Conservation (phyloP, 2,888 invertebrate genomes). For the Lasioglossum pauxillum region DNA sequence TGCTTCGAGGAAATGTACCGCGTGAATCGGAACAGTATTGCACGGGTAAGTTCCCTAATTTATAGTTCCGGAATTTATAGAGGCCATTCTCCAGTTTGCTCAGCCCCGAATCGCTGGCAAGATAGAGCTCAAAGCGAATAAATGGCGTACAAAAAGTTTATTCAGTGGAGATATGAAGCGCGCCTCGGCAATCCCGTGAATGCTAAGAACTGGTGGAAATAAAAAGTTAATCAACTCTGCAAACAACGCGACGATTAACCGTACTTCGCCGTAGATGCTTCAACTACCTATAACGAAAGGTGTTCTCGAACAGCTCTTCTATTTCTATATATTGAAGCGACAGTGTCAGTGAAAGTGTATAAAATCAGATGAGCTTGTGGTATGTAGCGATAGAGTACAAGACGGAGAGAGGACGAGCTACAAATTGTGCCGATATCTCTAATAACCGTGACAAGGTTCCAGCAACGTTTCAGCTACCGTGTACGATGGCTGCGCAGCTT, state of each 20-base stretch:
- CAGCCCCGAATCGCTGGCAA: background rate
- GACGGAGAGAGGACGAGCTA: conserved; percentile 37
- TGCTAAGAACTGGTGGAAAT: background rate
- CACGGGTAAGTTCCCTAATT: background rate
- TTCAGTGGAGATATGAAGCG: background rate
- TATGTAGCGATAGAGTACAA: background rate
- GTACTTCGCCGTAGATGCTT: background rate
- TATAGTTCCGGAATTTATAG: background rate
- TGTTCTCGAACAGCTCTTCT: background rate
- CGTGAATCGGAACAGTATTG: background rate
- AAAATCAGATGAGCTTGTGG: background rate
- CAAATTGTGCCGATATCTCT: conserved; percentile 70
- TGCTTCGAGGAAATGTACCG: background rate
- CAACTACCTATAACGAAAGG: background rate
- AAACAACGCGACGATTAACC: background rate
- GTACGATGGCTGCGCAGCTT: conserved; percentile 49
- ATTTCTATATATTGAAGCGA: background rate
- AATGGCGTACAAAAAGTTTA: background rate
- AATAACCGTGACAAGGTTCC: conserved; percentile 63
- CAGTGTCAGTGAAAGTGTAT: background rate
- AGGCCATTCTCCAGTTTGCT: background rate
- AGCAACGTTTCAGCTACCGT: conserved; percentile 42
- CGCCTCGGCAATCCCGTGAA: background rate
- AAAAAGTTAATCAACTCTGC: background rate
- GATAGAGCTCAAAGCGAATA: background rate